Conservation (phyloP, 2,888 invertebrate genomes). For the Protonemura montana region DNA sequence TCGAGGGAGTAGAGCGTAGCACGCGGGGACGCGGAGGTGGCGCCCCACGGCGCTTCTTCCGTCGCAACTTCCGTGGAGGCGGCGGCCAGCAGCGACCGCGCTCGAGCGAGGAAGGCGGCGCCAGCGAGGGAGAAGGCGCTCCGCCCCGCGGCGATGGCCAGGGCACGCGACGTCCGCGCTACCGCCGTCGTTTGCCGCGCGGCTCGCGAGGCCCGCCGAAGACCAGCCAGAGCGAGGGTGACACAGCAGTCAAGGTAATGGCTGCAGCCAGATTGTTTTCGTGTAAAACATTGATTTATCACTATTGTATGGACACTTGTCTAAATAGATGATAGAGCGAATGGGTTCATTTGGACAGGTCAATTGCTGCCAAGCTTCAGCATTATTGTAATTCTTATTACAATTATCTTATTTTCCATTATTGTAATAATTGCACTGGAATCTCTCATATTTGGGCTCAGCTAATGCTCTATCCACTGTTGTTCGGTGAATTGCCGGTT, state of each 20-base stretch:
- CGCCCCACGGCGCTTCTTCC: constrained; percentile 63
- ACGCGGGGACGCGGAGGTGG: constrained; percentile 56
- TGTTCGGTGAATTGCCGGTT: too few relatives aligned
- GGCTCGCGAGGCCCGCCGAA: constrained; percentile 52
- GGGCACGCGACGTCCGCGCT: constrained; percentile 58
- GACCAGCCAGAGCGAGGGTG: constrained; percentile 53
- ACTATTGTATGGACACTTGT: too few relatives aligned
- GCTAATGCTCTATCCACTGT: too few relatives aligned
- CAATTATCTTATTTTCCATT: too few relatives aligned
- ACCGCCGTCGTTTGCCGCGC: constrained; percentile 58
- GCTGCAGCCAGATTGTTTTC: background rate
- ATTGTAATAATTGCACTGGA: too few relatives aligned
- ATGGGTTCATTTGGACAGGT: too few relatives aligned
- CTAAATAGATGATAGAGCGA: too few relatives aligned
- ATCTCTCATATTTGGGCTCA: too few relatives aligned
- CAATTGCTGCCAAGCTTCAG: too few relatives aligned
- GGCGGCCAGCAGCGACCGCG: constrained; percentile 55
- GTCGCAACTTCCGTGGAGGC: constrained; percentile 74
- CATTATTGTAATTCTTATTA: too few relatives aligned
- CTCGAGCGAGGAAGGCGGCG: constrained; percentile 59
- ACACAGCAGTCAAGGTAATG: constrained; percentile 52
- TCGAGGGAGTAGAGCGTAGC: constrained; percentile 53
- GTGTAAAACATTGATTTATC: too few relatives aligned
- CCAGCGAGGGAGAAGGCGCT: background rate
- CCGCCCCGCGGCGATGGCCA: constrained; percentile 34